phyloP scores from a whole-genome alignment of 2,113 vertebrate genomes.

The Chauna torquata region DNA sequence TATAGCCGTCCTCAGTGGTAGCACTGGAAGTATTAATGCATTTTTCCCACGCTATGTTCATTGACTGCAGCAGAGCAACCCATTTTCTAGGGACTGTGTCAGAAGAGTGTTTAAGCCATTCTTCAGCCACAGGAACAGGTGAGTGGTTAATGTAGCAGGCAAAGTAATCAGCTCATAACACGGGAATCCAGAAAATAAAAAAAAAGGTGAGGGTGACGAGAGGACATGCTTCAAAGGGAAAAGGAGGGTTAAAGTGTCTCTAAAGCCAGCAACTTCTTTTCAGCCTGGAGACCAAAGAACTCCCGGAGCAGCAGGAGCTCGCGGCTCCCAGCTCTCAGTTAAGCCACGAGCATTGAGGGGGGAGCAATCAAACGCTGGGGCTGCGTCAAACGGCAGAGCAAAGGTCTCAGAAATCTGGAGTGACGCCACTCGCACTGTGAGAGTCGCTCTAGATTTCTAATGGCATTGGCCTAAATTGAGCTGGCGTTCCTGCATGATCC shows the following conservation, averaged over 20 bases:
- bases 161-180: not conserved
- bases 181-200: not conserved
- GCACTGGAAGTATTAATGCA: slow-evolving; percentile 54
- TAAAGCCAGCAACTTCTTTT: not conserved
- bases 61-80: not conserved
- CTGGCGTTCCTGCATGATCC: not conserved
- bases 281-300: not conserved
- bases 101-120: slow-evolving; percentile 35
- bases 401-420: not conserved
- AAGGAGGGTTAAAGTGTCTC: not conserved
- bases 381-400: not conserved
- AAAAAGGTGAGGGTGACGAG: not conserved
- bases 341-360: not conserved
- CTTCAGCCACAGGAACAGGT: not conserved
- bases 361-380: not conserved
- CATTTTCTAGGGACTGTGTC: not conserved
- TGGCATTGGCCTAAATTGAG: not conserved
- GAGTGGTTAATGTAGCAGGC: not conserved
- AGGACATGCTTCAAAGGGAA: not conserved
- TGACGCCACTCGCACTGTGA: not conserved
- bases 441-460: not conserved
- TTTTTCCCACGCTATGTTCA: slow-evolving; percentile 64
- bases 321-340: not conserved
- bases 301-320: not conserved
- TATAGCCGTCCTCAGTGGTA: slow-evolving; percentile 32